Base-by-base conservation (phyloP, 2,797 vertebrate genomes). In the Dryobates pubescens region DNA sequence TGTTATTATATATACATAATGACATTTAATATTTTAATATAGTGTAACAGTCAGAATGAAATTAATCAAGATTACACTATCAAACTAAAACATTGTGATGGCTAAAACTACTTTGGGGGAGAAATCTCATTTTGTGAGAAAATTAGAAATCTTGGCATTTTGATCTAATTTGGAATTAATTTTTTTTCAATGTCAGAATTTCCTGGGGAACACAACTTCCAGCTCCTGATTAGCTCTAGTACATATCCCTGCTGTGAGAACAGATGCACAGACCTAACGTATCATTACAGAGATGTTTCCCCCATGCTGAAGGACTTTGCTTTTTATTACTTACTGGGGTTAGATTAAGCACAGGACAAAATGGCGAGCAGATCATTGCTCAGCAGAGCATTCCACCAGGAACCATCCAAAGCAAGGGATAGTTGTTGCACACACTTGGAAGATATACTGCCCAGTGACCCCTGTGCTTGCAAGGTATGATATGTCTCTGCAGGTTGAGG, bases 301-400 rank as follows among this genome's bases (percentile, higher is more conserved):
- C 94, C 92, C 82, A 89, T 96, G 94, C 93, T 95, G 95, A 96
- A 95, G 94, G 93, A 96, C 95, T 95, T 95, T 92, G 94, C 82
- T 96, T 95, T 95, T 96, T 95, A 81, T 92, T 95, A 91, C 92
- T 95, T 95, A 91, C 94, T 81, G 92, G 92, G 92, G 95, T 59
- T 96, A 93, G 94, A 96, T 96, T 95, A 96, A 95, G 92, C 92
- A 86, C 51, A 95, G 91, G 92, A 96, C 95, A 96, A 96, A 95
- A 94, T 95, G 84, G 94, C 51, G 9, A 94, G 89, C 84, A 93
- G 89, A 92, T 82, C 93, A 65, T 72, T 88, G 87, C 85, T 95
- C 57, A 86, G 80, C 43, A 43, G 36, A 92, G 38, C 14, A 2
- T 75, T 69, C 32, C 68, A 75, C 90, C 84, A 93, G 84, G 36